These are phyloP conservation scores for Toxonevra muliebris DNA, from an alignment of 2,888 invertebrate species.

Conservation along the genomic window DNA sequence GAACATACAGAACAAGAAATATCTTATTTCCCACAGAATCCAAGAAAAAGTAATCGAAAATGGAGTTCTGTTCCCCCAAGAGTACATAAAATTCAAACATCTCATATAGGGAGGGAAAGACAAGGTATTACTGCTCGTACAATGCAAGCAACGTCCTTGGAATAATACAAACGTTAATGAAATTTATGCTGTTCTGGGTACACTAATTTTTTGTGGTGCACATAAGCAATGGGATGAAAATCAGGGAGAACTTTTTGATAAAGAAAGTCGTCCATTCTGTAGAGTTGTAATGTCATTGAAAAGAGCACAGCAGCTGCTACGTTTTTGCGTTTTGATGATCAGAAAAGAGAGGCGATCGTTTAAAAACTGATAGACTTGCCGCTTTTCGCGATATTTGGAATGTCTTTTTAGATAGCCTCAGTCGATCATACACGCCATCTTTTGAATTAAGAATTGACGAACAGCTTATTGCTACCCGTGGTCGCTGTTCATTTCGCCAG, in stretches of 20 bases:
- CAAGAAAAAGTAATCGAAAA: too few relatives aligned
- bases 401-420: not conserved
- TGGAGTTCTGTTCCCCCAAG: too few relatives aligned
- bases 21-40: too few relatives aligned
- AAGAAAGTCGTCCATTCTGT: not conserved
- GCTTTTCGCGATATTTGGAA: slow-evolving; percentile 4
- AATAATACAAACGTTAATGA: not conserved
- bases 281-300: not conserved
- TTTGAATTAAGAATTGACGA: not conserved
- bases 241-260: not conserved
- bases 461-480: not conserved
- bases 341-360: not conserved
- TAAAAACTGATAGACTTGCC: slow-evolving; percentile 1
- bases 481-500: slow-evolving; percentile 1
- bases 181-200: not conserved
- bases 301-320: slow-evolving; percentile 2
- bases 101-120: too few relatives aligned
- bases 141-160: too few relatives aligned
- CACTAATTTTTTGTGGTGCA: not conserved
- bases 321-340: slow-evolving; percentile 2
- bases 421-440: not conserved
- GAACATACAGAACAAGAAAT: too few relatives aligned
- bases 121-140: too few relatives aligned
- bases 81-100: too few relatives aligned
- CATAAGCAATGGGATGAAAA: not conserved